Evolutionary conservation across 30 jellyfish, hydroid and myxozoan species (phyloP).

Genomic region (Mastigias papua): DNA sequence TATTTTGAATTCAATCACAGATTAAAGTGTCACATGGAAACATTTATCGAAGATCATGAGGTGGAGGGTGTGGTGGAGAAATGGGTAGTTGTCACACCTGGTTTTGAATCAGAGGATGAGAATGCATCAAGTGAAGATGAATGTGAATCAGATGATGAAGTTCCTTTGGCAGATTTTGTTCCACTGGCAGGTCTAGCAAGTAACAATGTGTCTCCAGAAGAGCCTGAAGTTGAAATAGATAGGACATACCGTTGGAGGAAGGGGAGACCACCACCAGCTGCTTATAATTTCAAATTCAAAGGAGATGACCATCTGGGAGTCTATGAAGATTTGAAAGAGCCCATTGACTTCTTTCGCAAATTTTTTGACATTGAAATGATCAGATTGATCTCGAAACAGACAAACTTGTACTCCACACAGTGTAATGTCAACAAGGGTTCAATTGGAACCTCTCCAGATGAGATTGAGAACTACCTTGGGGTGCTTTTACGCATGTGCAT

Average conservation of each 20-base stretch:
- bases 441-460: constrained; percentile 49
- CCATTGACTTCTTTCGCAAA: constrained; percentile 48
- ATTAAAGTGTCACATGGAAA: constrained; percentile 12
- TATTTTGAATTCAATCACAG: background rate
- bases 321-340: constrained; percentile 18
- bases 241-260: constrained; percentile 10
- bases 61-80: constrained; percentile 60
- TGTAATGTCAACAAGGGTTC: constrained; percentile 43
- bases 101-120: constrained; percentile 66
- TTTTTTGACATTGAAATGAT: constrained; percentile 28
- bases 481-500: constrained; percentile 64
- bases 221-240: constrained; percentile 16
- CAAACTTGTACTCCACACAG: constrained; percentile 31
- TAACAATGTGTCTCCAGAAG: background rate
- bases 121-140: constrained; percentile 48
- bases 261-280: constrained; percentile 53
- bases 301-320: constrained; percentile 37
- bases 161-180: constrained; percentile 47
- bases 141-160: constrained; percentile 52
- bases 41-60: constrained; percentile 58
- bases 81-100: constrained; percentile 72
- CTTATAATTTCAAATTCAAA: constrained; percentile 18
- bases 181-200: constrained; percentile 30
- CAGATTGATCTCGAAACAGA: constrained; percentile 5
- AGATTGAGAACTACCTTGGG: constrained; percentile 29